These are phyloP conservation scores for Mastomys coucha DNA, from an alignment of 2,113 vertebrate genomes.

Conservation along the genomic window DNA sequence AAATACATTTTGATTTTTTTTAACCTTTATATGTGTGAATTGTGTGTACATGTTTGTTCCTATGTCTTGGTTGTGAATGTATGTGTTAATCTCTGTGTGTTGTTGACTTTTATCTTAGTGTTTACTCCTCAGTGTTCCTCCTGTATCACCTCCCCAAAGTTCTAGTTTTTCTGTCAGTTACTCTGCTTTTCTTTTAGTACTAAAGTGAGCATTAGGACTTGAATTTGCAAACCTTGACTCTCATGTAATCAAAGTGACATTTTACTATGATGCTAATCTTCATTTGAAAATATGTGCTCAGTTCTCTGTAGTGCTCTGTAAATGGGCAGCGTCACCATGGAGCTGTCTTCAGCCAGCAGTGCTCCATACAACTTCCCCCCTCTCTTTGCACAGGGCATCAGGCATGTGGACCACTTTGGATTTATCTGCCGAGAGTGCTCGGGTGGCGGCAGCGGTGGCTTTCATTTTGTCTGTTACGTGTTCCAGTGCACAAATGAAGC, in stretches of 20 bases:
- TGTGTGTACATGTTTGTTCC: neutral
- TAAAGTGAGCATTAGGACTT: neutral
- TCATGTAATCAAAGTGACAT: neutral
- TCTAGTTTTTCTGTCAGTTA: neutral
- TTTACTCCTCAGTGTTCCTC: neutral
- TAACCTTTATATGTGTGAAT: neutral
- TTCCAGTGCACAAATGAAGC: constrained; percentile 97
- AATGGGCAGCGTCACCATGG: rapidly evolving
- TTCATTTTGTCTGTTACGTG: constrained; percentile 97
- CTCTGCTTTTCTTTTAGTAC: neutral
- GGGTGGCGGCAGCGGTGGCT: constrained; percentile 90
- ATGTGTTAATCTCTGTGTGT: constrained; percentile 23
- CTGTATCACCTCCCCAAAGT: neutral
- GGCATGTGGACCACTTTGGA: constrained; percentile 98
- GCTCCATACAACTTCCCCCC: neutral
- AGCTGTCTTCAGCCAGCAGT: neutral
- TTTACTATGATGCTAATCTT: neutral
- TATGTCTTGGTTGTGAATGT: neutral
- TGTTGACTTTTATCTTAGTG: neutral
- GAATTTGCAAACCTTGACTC: neutral
- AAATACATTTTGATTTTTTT: neutral
- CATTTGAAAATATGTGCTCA: neutral
- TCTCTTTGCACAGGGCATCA: constrained; percentile 91
- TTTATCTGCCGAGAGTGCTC: constrained; percentile 98
- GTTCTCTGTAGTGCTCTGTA: neutral